These are phyloP conservation scores for Drosophila trichaetosa DNA, from an alignment of 2,888 invertebrate genomes.

Conservation along the genomic window DNA sequence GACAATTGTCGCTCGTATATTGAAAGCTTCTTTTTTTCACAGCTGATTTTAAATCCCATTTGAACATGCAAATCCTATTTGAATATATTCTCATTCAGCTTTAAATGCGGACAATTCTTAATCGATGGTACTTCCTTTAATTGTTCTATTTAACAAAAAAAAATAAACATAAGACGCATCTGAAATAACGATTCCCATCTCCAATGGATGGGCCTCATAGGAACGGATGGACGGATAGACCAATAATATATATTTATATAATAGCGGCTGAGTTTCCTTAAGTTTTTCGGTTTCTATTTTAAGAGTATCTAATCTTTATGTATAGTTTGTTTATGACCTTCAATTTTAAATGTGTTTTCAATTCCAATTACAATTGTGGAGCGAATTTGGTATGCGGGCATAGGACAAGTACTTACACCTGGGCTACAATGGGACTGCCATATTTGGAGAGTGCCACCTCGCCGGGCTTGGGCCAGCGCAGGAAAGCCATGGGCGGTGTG, in stretches of 20 bases:
- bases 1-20: not conserved
- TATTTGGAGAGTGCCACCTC: slow-evolving; percentile 83
- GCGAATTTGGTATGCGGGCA: not conserved
- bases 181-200: no score
- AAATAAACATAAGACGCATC: not conserved
- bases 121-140: not conserved
- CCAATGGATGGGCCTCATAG: no score
- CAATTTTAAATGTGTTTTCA: not conserved
- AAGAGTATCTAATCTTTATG: not conserved
- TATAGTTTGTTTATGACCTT: not conserved
- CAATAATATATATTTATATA: not conserved
- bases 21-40: not conserved
- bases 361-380: not conserved
- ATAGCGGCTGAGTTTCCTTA: not conserved
- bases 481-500: slow-evolving; percentile 81
- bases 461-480: slow-evolving; percentile 84
- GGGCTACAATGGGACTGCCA: slow-evolving; percentile 84
- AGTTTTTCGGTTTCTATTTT: not conserved
- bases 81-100: not conserved
- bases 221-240: not conserved
- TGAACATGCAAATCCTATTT: not conserved
- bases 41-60: not conserved
- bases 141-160: not conserved
- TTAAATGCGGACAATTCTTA: not conserved
- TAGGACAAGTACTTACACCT: slow-evolving; percentile 76